phyloP scores from a whole-genome alignment of 2,797 vertebrate genomes.

The Myiothlypis coronata region DNA sequence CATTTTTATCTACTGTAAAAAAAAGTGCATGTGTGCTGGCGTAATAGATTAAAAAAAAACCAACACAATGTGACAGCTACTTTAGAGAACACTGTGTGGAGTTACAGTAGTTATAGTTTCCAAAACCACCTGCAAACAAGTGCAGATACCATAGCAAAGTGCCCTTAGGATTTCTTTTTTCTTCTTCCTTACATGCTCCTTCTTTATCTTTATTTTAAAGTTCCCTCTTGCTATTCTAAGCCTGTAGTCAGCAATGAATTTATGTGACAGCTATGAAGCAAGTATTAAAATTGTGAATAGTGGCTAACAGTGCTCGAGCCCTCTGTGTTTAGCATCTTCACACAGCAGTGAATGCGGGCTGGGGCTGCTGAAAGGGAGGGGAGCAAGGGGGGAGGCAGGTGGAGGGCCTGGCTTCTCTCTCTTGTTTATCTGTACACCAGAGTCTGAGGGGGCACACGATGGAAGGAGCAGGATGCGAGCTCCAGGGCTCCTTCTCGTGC shows the following conservation, averaged over 20 bases:
- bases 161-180: constrained; percentile 47
- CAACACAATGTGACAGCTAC: constrained; percentile 46
- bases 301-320: constrained; percentile 44
- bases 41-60: background rate
- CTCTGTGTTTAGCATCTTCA: constrained; percentile 38
- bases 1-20: constrained; percentile 76
- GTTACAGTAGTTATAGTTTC: constrained; percentile 72
- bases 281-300: constrained; percentile 79
- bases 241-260: constrained; percentile 69
- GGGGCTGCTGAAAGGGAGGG: background rate
- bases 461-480: background rate
- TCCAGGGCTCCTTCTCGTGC: background rate
- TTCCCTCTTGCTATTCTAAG: constrained; percentile 57
- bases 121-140: constrained; percentile 77
- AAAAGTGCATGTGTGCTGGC: background rate
- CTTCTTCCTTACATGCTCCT: background rate
- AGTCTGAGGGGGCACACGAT: background rate
- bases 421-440: background rate
- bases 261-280: constrained; percentile 84
- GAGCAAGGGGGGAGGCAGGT: background rate
- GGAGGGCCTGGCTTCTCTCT: background rate
- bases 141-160: constrained; percentile 63
- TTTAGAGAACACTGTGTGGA: constrained; percentile 47
- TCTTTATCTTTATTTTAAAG: constrained; percentile 32
- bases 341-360: constrained; percentile 25